Conservation (phyloP, 2,113 vertebrate species). For the Sphyrna mokarran region DNA sequence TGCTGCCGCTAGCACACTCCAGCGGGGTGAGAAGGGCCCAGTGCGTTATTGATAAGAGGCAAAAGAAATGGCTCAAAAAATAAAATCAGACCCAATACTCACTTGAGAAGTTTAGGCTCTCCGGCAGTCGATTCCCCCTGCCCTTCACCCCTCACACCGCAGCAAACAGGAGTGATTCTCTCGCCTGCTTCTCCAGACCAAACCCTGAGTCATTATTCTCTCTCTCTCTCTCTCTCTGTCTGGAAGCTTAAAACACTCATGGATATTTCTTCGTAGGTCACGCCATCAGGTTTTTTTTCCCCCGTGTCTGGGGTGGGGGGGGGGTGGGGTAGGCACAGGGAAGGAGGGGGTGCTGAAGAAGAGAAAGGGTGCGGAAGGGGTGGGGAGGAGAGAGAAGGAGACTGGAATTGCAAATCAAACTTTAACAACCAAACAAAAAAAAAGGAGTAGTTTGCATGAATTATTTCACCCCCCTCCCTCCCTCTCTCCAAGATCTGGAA, state of each 20-base stretch:
- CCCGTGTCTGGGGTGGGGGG: neutral
- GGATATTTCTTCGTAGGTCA: conserved; percentile 56
- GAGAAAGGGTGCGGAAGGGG: neutral
- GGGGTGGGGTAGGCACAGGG: conserved; percentile 52
- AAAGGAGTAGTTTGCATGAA: neutral
- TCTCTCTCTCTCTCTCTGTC: conserved; percentile 35
- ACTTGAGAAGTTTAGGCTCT: conserved; percentile 14
- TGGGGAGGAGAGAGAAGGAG: neutral
- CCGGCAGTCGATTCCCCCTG: no score
- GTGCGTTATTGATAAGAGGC: neutral
- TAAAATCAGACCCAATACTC: neutral
- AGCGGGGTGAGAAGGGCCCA: neutral
- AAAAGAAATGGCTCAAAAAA: neutral
- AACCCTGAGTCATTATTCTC: conserved; percentile 58
- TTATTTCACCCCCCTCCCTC: neutral
- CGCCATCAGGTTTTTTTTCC: conserved; percentile 44
- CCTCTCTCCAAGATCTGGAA: neutral
- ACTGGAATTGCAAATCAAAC: conserved; percentile 36
- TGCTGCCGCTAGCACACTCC: no score
- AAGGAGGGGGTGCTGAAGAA: conserved; percentile 38
- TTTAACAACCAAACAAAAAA: neutral
- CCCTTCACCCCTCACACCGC: neutral
- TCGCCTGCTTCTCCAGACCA: conserved; percentile 41
- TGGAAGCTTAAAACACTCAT: conserved; percentile 50
- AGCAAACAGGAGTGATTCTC: neutral